phyloP scores from a whole-genome alignment of 2,888 invertebrate species.

The Diarsia dahlii region DNA sequence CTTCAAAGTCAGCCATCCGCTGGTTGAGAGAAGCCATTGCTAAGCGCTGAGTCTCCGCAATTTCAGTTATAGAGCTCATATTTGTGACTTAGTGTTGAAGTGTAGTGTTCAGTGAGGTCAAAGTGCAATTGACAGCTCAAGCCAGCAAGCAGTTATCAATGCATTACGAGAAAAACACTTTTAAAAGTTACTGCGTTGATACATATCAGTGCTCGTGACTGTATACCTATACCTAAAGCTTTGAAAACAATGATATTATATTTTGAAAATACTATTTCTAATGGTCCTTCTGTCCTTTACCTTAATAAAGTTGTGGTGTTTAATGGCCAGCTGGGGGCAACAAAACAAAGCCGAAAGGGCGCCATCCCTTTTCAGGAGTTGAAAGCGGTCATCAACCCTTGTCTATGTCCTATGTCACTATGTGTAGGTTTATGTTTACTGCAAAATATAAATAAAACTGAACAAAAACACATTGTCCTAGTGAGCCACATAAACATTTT shows the following conservation, averaged over 20 bases:
- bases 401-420: background rate
- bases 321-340: background rate
- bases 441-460: background rate
- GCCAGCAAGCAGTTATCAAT: too few relatives aligned
- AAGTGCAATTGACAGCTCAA: too few relatives aligned
- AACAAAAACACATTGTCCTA: slow-evolving; percentile 52
- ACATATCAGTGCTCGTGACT: too few relatives aligned
- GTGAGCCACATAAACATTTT: slow-evolving; percentile 37
- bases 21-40: too few relatives aligned
- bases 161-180: too few relatives aligned
- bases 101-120: too few relatives aligned
- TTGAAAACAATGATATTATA: too few relatives aligned
- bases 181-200: too few relatives aligned
- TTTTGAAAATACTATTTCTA: background rate
- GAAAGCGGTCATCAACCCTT: slow-evolving; percentile 22
- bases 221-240: background rate
- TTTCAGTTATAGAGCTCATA: too few relatives aligned
- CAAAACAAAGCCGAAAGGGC: slow-evolving; percentile 32
- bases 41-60: too few relatives aligned
- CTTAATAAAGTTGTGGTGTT: slow-evolving; percentile 7
- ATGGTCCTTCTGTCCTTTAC: background rate
- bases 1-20: too few relatives aligned
- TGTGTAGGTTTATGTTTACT: background rate
- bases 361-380: slow-evolving; percentile 15
- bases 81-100: too few relatives aligned